Base-by-base conservation (phyloP, 1,140 invertebrate species). In the Drosophila tsacasi region DNA sequence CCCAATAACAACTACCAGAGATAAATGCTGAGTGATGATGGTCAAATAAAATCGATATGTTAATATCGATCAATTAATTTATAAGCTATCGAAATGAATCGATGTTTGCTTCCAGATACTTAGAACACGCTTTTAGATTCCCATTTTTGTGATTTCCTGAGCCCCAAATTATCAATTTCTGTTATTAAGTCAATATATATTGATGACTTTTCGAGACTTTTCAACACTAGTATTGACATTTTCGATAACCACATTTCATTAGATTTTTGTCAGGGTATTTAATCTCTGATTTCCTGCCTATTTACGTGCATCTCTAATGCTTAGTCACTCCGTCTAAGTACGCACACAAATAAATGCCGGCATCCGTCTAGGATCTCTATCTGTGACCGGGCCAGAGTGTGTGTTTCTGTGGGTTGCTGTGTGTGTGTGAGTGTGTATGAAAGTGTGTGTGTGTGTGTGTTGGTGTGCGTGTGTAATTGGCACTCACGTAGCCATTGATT, bases 401-500 rank as follows among this genome's bases (percentile, higher is more conserved):
- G 27, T 25, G 21, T 30, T 15, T 44, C 27, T 52, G 62, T 46
- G 30, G 35, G 17, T 13, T 52, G 32, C 7, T 59, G 13, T 40
- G 10, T 27, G 49, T 30, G 13, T 23, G 32, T 58, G 52, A 13
- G 3, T 8, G 27, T 27, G 32, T 58, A n/a, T n/a, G n/a, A n/a
- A n/a, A n/a, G 52, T 13, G 1, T 9, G 19, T 5, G 17, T 25
- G 37, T 30, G 9, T 19, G 23, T 23, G 63, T 35, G 4, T 27
- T 10, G 23, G 69, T 62, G 32, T 65, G 59, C 30, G 64, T 60
- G 73, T 78, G 68, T 86, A 81, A 84, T 78, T 85, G 68, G 79
- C 81, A 81, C 72, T 81, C 64, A 81, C 82, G 74, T 84, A 78
- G 57, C 75, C 79, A 86, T 86, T 86, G 83, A 84, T 84, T 84